phyloP scores from a whole-genome alignment of 2,888 invertebrate species.

The Tetragonisca angustula region DNA sequence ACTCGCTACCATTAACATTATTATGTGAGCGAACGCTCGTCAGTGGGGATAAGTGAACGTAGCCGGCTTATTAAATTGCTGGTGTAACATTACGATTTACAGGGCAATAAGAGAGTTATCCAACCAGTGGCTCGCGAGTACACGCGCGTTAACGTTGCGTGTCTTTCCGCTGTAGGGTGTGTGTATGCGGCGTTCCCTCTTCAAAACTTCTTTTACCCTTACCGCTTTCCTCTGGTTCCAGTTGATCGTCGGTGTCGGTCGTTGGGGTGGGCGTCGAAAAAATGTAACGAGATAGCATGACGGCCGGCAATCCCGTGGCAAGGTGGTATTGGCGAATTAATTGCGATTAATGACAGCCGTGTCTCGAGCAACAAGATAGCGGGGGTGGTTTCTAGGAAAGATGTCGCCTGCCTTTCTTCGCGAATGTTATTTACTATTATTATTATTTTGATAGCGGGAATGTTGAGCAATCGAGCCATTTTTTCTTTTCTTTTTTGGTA shows the following conservation, averaged over 20 bases:
- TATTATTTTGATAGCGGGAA: not conserved
- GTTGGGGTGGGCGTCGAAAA: conserved; percentile 1
- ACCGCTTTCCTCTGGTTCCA: not conserved
- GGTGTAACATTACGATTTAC: conserved; percentile 78
- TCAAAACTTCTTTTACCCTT: not conserved
- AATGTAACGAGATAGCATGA: conserved; percentile 18
- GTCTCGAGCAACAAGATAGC: not conserved
- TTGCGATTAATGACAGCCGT: conserved; percentile 31
- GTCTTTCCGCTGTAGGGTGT: conserved; percentile 46
- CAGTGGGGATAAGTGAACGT: conserved; percentile 75
- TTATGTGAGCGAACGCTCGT: conserved; percentile 75
- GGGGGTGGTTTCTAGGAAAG: not conserved
- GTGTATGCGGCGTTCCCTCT: not conserved
- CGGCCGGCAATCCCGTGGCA: conserved; percentile 9
- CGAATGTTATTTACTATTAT: not conserved
- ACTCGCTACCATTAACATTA: conserved; percentile 78
- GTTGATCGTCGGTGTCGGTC: conserved; percentile 18
- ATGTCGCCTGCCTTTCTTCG: not conserved
- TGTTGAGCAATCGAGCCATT: not conserved
- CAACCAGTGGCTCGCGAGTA: conserved; percentile 65
- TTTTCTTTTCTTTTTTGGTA: too few relatives aligned
- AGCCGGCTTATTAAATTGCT: conserved; percentile 78
- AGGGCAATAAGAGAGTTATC: conserved; percentile 78
- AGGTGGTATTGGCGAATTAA: conserved; percentile 43
- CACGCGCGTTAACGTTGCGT: conserved; percentile 65